These are phyloP conservation scores for Machimus rusticus DNA, from an alignment of 2,888 invertebrate species.

Conservation along the genomic window DNA sequence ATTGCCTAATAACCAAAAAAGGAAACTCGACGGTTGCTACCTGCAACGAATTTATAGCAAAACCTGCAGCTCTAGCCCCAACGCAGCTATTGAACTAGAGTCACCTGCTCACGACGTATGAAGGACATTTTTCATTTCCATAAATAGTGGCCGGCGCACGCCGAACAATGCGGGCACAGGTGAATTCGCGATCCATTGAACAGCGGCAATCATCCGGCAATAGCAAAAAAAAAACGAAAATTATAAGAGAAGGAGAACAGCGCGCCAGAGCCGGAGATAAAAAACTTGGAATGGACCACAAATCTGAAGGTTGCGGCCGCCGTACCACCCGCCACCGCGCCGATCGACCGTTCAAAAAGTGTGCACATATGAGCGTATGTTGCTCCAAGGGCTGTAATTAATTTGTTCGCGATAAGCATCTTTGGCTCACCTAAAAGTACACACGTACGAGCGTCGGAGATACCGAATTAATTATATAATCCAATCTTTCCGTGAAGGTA, in stretches of 20 bases:
- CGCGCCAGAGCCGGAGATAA: background rate
- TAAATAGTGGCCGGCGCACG: background rate
- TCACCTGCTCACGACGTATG: slow-evolving; percentile 4
- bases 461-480: slow-evolving; percentile 51
- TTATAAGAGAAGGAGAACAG: background rate
- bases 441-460: background rate
- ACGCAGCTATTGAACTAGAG: background rate
- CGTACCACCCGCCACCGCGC: background rate
- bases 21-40: background rate
- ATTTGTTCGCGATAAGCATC: slow-evolving; percentile 39
- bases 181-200: slow-evolving; percentile 11
- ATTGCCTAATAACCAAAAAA: background rate
- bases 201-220: background rate
- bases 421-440: slow-evolving; percentile 18
- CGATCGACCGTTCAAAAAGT: background rate
- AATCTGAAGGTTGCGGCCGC: background rate
- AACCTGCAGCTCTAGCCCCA: background rate
- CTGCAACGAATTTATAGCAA: background rate
- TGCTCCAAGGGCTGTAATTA: slow-evolving; percentile 34
- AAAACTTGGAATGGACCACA: background rate
- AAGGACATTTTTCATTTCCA: slow-evolving; percentile 17
- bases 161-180: slow-evolving; percentile 22
- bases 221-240: background rate
- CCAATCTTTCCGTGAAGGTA: slow-evolving; percentile 53
- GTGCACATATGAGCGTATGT: background rate